These are phyloP conservation scores for Anguilla anguilla DNA, from an alignment of 2,797 vertebrate species.

Conservation along the genomic window DNA sequence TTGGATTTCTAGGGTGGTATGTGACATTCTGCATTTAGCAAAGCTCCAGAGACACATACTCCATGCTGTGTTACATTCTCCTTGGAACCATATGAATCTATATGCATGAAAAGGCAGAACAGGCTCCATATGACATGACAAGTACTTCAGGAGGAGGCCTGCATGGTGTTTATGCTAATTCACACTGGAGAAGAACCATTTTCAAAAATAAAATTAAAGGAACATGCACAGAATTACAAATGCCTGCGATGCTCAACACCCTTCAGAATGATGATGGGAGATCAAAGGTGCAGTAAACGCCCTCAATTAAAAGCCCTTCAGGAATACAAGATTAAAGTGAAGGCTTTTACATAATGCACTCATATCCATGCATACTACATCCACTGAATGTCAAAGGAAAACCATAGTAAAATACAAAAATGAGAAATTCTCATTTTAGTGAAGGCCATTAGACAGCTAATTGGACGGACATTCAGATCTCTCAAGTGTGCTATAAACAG, in stretches of 20 bases:
- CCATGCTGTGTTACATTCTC: neutral
- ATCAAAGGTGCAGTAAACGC: neutral
- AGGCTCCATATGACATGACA: neutral
- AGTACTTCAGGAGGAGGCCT: neutral
- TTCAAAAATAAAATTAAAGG: neutral
- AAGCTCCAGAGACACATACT: neutral
- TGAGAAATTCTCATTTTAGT: neutral
- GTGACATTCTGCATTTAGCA: neutral
- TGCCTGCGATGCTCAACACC: neutral
- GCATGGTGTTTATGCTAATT: neutral
- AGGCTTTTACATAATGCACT: neutral
- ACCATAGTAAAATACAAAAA: neutral
- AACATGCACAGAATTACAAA: neutral
- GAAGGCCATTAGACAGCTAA: slow-evolving; percentile 15
- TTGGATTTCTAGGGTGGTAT: neutral
- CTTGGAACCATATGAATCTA: neutral
- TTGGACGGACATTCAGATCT: slow-evolving; percentile 1
- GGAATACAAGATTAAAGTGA: neutral
- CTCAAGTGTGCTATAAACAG: neutral
- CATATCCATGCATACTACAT: neutral
- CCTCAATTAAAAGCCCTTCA: neutral
- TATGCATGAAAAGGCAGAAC: neutral
- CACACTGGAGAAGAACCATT: neutral
- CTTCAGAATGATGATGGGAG: neutral
- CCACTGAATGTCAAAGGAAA: neutral